Evolutionary conservation across 1,140 invertebrate species (phyloP), one percentile per base, ranked within the genome.

Genomic region (Musca domestica): DNA sequence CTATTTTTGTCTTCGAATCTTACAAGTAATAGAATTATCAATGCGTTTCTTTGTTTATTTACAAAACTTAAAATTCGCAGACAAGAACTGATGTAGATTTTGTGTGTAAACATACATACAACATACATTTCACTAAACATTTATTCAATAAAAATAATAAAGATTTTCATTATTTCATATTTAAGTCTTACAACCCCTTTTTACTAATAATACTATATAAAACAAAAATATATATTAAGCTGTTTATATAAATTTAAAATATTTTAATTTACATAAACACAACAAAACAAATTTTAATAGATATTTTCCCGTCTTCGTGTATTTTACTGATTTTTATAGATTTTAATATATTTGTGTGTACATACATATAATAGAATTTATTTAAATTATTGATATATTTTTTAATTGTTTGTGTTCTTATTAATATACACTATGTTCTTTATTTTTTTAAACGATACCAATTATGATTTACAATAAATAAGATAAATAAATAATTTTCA

Each of bases 111-210:
- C n/a, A n/a, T n/a, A n/a, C n/a, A n/a, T n/a, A n/a, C n/a, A n/a
- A n/a, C n/a, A n/a, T n/a, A n/a, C n/a, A n/a, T n/a, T n/a, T n/a
- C n/a, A n/a, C n/a, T n/a, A n/a, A n/a, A n/a, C n/a, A n/a, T n/a
- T 61, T 10, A 41, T 34, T 61, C 41, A 41, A 5, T 58, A 17
- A 34, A 30, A 30, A 30, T 30, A 34, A n/a, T 58, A 46, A 46
- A 48, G n/a, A 61, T 48, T 49, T 64, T 67, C 52, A 52, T 48
- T 48, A 65, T 68, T 56, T 34, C 6, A 19, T 61, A 9, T 56
- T 61, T 61, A 61, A 61, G 56, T 61, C 56, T 61, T 61, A 61
- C 56, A 61, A 61, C 56, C 56, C 34, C 56, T 34, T 61, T 61
- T 61, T 61, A 61, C 56, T 61, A 61, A 19, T 61, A 61, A 61